A percentile compares a stretch with the other conserved stretches of the same genome.
Evolutionary conservation across 2,113 vertebrate species (phyloP).

Genomic region (Coracopsis vasa): DNA sequence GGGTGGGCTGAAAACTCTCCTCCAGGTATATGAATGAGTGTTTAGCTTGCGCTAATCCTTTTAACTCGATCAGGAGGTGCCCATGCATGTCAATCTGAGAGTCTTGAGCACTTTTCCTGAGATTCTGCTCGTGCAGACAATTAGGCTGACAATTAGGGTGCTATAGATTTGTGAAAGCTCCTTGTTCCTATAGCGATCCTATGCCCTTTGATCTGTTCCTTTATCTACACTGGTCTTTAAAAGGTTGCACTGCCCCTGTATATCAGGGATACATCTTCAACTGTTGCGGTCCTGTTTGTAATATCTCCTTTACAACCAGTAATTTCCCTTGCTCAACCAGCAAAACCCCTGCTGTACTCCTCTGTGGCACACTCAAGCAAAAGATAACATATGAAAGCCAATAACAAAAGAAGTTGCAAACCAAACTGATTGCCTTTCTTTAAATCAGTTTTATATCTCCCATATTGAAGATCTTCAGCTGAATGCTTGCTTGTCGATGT

Average conservation of each 20-base stretch:
- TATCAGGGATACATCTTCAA: neutral
- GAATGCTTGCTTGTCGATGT: neutral
- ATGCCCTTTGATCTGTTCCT: neutral
- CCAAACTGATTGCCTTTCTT: neutral
- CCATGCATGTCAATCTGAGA: neutral
- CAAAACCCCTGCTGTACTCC: neutral
- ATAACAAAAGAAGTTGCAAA: neutral
- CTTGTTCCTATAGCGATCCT: neutral
- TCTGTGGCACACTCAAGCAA: neutral
- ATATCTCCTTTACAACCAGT: neutral
- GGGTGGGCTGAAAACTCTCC: neutral
- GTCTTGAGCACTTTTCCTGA: neutral
- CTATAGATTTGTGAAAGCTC: neutral
- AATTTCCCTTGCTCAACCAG: neutral
- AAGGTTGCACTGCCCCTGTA: neutral
- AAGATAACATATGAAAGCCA: neutral
- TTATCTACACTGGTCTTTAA: neutral
- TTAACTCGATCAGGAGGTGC: neutral
- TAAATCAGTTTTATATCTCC: neutral
- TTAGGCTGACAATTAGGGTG: neutral
- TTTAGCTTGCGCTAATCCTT: neutral
- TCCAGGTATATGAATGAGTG: neutral
- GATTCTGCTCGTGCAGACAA: neutral
- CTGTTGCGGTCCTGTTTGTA: neutral
- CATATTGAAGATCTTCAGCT: neutral